phyloP scores from a whole-genome alignment of 2,797 vertebrate species.

The Ispidina lecontei region DNA sequence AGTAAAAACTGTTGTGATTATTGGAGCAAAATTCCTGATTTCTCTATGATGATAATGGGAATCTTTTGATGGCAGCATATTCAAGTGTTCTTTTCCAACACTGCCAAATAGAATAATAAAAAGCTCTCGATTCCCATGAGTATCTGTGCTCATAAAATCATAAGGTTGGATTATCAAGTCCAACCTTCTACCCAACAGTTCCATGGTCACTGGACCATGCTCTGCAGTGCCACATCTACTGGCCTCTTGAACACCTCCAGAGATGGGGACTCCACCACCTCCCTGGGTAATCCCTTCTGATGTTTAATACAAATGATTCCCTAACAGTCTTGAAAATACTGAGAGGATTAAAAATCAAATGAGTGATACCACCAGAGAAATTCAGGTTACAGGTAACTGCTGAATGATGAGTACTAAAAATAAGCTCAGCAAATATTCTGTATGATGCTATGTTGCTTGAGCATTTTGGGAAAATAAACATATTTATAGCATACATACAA shows the following conservation, averaged over 20 bases:
- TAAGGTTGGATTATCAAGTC: too few species aligned
- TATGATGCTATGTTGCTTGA: background rate
- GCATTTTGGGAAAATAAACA: constrained; percentile 28
- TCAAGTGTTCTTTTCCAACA: background rate
- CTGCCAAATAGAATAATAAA: background rate
- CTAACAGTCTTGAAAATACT: background rate
- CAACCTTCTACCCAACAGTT: too few species aligned
- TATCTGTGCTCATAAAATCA: background rate
- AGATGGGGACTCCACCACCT: too few species aligned
- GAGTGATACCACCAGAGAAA: background rate
- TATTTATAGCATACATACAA: background rate
- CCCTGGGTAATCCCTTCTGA: too few species aligned
- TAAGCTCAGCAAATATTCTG: background rate
- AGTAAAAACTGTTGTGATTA: background rate
- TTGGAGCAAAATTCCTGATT: background rate
- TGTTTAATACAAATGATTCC: background rate
- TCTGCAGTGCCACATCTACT: too few species aligned
- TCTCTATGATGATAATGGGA: background rate
- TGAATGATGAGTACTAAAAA: background rate
- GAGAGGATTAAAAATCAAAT: background rate
- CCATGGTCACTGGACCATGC: too few species aligned
- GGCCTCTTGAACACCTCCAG: too few species aligned
- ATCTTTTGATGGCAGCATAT: background rate
- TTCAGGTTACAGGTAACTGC: background rate
- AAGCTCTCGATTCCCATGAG: background rate